Evolutionary conservation across 2,797 vertebrate genomes (phyloP).

Genomic region (Ambastaia sidthimunki): DNA sequence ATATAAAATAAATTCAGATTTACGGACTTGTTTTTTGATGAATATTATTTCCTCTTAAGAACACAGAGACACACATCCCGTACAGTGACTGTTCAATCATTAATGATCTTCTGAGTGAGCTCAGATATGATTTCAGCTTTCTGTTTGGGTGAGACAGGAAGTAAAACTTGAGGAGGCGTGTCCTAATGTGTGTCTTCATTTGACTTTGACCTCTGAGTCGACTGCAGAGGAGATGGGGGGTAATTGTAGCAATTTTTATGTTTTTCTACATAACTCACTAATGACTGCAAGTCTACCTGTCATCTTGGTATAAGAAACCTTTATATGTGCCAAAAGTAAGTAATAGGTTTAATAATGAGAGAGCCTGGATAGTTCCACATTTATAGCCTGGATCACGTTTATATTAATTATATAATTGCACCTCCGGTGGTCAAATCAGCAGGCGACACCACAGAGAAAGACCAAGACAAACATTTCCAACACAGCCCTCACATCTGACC

Average conservation of each 20-base stretch:
- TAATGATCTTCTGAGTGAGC: too few species aligned
- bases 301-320: not conserved
- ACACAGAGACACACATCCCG: too few species aligned
- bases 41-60: not conserved
- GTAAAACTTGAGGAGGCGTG: not conserved
- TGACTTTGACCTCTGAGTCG: not conserved
- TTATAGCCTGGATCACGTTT: too few species aligned
- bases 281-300: not conserved
- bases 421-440: too few species aligned
- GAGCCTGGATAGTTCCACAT: too few species aligned
- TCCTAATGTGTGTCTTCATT: not conserved
- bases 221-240: not conserved
- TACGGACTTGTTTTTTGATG: not conserved
- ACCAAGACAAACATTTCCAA: too few species aligned
- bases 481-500: too few species aligned
- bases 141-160: not conserved
- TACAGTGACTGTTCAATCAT: too few species aligned
- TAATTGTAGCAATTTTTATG: not conserved
- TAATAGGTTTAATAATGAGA: not conserved
- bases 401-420: too few species aligned
- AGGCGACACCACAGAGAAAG: too few species aligned
- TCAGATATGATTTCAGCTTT: not conserved
- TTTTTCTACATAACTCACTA: not conserved
- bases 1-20: slow-evolving; percentile 24
- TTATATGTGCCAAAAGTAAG: not conserved